Base-by-base conservation (phyloP, 2,797 vertebrate species). In the Phaenicophaeus curvirostris region DNA sequence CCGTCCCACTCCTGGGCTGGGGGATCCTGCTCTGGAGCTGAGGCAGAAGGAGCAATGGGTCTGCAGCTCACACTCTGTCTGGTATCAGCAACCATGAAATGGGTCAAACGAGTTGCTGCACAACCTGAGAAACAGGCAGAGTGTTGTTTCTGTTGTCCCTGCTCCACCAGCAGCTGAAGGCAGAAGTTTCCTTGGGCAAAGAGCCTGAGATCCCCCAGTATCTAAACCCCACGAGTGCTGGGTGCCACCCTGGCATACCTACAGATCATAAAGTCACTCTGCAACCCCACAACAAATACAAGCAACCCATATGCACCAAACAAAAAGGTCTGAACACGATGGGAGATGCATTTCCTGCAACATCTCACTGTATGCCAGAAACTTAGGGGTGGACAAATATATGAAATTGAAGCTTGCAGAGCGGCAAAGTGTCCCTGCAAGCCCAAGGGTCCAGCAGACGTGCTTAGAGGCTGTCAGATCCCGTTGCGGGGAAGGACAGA, bases 371-470 rank as follows among this genome's bases (percentile, higher is more conserved):
- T 10, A 5, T 5, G 14, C 42, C 75, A 46, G 37, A 74, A 66
- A 46, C 46, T n/a, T 39, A 11, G 0, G 53, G 17, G 19, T 7
- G 18, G 46, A 44, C 48, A 65, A 55, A 57, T 1, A 54, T 25
- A 18, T 44, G 13, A n/a, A 46, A 59, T 5, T 4, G 37, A 71
- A 53, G 11, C 24, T 28, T 9, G 42, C 68, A 63, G 83, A 90
- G 91, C 46, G 84, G 71, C 59, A 71, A 24, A 3, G 24, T 14
- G 67, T 92, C 89, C 93, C 80, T 83, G 90, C 82, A 85, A 81
- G 74, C 91, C 96, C 74, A 79, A 77, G 78, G 77, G 85, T 79
- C 87, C 90, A 82, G 78, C 63, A 86, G 80, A 78, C 4, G 1
- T 72, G 51, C 71, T 62, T 69, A 28, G 61, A 76, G 80, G 39